Evolutionary conservation across 2,113 vertebrate species (phyloP).

Genomic region (Edolisoma coerulescens): DNA sequence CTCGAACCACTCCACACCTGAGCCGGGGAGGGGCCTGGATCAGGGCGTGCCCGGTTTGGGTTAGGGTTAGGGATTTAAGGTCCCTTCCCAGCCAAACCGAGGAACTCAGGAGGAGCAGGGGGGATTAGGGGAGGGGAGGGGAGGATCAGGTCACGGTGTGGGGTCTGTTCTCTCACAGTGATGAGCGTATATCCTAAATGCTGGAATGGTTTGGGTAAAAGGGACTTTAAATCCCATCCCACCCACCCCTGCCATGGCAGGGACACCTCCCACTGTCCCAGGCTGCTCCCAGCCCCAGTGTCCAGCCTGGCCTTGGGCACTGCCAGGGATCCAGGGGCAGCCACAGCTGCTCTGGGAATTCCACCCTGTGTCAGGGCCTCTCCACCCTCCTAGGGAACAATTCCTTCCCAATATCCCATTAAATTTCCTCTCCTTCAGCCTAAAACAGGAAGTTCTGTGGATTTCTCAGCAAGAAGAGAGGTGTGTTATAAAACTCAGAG

Average conservation of each 20-base stretch:
- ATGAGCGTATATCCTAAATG: background rate
- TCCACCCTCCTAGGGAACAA: background rate
- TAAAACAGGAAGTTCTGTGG: background rate
- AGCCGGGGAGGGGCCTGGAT: background rate
- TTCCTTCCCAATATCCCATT: background rate
- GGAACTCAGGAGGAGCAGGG: too few species aligned
- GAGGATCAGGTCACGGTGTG: background rate
- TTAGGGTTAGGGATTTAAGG: too few species aligned
- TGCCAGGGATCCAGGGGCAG: background rate
- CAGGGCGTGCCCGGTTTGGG: background rate
- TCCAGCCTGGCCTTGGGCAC: background rate
- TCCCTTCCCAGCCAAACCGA: too few species aligned
- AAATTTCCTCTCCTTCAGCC: background rate
- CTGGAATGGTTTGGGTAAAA: background rate
- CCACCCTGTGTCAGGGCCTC: background rate
- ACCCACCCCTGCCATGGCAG: background rate
- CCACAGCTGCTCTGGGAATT: background rate
- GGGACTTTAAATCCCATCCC: fast-evolving
- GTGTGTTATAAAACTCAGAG: background rate
- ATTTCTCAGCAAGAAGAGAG: background rate
- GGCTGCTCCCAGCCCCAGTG: background rate
- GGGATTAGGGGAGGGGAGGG: too few species aligned
- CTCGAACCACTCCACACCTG: fast-evolving
- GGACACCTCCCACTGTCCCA: background rate
- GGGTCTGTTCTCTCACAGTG: background rate